A percentile compares a stretch with the other conserved stretches of the same genome.
phyloP scores from a whole-genome alignment of 2,113 vertebrate genomes.

The Eulemur rufifrons region DNA sequence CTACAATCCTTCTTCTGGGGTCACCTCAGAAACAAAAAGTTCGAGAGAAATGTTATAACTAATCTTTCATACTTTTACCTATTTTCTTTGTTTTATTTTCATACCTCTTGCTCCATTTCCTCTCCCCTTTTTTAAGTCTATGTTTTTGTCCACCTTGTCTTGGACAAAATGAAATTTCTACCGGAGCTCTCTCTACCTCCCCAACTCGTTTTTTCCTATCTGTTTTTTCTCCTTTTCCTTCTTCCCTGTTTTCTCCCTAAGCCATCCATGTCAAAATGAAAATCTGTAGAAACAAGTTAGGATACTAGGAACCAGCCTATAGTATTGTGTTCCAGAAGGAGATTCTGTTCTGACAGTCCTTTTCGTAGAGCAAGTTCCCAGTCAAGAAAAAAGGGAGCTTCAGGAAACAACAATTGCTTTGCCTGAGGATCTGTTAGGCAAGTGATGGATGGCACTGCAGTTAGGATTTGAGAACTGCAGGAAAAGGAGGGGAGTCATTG shows the following conservation, averaged over 20 bases:
- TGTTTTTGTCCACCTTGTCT: not conserved
- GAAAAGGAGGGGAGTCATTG: slow-evolving; percentile 56
- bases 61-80: not conserved
- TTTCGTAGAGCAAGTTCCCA: slow-evolving; percentile 10
- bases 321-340: not conserved
- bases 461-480: slow-evolving; percentile 72
- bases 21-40: not conserved
- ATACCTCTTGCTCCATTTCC: not conserved
- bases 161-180: not conserved
- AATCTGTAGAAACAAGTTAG: not conserved
- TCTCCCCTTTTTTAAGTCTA: not conserved
- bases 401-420: slow-evolving; percentile 40
- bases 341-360: not conserved
- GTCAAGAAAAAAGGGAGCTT: not conserved
- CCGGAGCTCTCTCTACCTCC: not conserved
- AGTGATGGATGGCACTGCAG: slow-evolving; percentile 85
- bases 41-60: not conserved
- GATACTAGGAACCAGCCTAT: not conserved
- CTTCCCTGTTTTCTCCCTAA: not conserved
- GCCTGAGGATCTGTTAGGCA: slow-evolving; percentile 51
- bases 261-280: slow-evolving; percentile 58
- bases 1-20: not conserved
- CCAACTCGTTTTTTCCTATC: not conserved
- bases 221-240: not conserved
- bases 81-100: not conserved